Conservation (phyloP, 1,140 invertebrate species). For the Acromyrmex heyeri region DNA sequence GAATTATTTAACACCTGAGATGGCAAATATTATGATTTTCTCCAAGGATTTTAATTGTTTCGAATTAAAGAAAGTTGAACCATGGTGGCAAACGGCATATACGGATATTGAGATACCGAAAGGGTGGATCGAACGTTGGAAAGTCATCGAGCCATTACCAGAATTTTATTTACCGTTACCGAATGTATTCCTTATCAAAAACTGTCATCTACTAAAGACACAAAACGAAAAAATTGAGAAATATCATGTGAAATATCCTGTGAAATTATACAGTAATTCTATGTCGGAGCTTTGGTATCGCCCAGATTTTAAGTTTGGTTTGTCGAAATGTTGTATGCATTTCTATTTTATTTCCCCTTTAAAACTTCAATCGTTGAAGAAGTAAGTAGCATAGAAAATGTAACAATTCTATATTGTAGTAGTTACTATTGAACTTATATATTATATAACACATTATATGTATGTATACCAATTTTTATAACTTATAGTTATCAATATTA, state of each 20-base stretch:
- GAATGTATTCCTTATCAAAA: slow-evolving; percentile 94
- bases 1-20: slow-evolving; percentile 89
- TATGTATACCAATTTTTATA: too few species aligned
- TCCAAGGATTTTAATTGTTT: slow-evolving; percentile 88
- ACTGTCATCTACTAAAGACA: slow-evolving; percentile 90
- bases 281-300: slow-evolving; percentile 94
- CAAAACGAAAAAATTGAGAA: slow-evolving; percentile 75
- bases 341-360: slow-evolving; percentile 92
- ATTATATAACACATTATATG: too few species aligned
- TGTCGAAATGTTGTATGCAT: slow-evolving; percentile 93
- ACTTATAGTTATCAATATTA: not conserved
- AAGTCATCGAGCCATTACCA: slow-evolving; percentile 86
- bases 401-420: not conserved
- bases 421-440: too few species aligned
- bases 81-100: slow-evolving; percentile 91
- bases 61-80: slow-evolving; percentile 89
- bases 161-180: slow-evolving; percentile 91
- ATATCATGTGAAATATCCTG: slow-evolving; percentile 90
- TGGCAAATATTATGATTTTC: slow-evolving; percentile 92
- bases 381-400: slow-evolving; percentile 85
- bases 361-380: slow-evolving; percentile 87
- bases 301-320: slow-evolving; percentile 93
- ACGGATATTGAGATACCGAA: slow-evolving; percentile 87
- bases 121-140: slow-evolving; percentile 88
- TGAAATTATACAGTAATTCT: slow-evolving; percentile 88